Base-by-base conservation (phyloP, 2,113 vertebrate genomes). In the Zingel zingel region DNA sequence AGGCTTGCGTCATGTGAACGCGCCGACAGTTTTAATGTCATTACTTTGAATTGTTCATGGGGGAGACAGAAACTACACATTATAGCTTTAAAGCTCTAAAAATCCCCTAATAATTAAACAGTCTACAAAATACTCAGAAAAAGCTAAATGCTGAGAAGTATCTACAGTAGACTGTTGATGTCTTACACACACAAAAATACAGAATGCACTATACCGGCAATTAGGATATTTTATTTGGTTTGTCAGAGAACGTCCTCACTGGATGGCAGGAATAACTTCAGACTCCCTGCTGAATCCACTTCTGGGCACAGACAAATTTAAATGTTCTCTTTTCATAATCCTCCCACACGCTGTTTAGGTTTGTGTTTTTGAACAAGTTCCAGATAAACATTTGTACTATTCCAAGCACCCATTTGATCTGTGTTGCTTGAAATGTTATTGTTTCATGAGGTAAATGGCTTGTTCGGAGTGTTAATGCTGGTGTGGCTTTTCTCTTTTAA, bases 231-330 rank as follows among this genome's bases (percentile, higher is more conserved):
- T 51, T 13, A 53, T 19, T 53, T 16, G 18, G 50, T 69, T 36
- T 10, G 19, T 54, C 61, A 36, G 67, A 36, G 50, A 54, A 69
- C 21, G 25, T 16, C 27, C 18, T 47, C n/a, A 48, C 15, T 66
- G 45, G 45, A 50, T 50, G 27, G 27, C 48, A 69, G 48, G 66
- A 69, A 33, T 53, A 48, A 36, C 48, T 53, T 12, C 19, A 54
- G 48, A 69, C 50, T 54, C 67, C 65, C 65, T 33, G 47, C 45
- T 67, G 65, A 67, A 67, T 67, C 25, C 23, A 30, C 36, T 63
- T 21, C 61, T 63, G 19, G 19, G 61, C 61, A 63, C 45, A 13
- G 25, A 30, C 45, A 7, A 2, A 67, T 50, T 66, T 27, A 67
- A 66, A 30, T 19, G 25, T 67, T 50, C 16, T 50, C 16, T 30